Base-by-base conservation (phyloP, 1,140 invertebrate species). In the Phymastichus coffea region DNA sequence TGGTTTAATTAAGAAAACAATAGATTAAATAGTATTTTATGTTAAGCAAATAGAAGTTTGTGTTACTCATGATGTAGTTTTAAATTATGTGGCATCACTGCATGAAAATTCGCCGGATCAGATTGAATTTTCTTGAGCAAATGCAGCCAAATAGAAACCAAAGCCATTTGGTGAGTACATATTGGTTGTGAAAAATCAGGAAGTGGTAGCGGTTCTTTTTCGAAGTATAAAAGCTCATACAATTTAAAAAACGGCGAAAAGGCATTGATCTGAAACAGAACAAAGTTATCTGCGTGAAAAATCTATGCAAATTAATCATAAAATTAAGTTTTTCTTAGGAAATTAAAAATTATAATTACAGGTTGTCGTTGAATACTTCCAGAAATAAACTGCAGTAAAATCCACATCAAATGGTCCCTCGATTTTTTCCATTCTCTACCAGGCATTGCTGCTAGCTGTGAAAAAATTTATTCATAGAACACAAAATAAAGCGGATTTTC, bases 121-220 rank as follows among this genome's bases (percentile, higher is more conserved):
- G 84, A 84, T 70, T 94, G 90, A 9, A 94, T 94, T 78, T 98
- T 98, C 74, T 95, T 97, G 58, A 93, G 82, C 30, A 98, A 81
- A 80, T 98, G 95, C 70, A 97, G 94, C 93, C 95, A 98, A 71
- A 97, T 97, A 69, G 93, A 97, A 6, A 93, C 93, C 37, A 93
- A 89, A 2, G 96, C 93, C 88, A 97, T 91, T 77, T 93, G 91
- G 70, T 94, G 89, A 14, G 94, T 94, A 67, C 91, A 93, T 38
- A 91, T 85, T 43, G 91, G 87, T 69, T 92, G 91, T 20, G 85
- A 90, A 43, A 88, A 89, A 78, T 98, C 95, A 1, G 95, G 95
- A 14, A 97, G 87, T 4, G 92, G 88, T 14, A 98, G 74, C 0
- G 93, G 88, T 66, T 96, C 93, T 68, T 90, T 90, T 72, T 97